Conservation (phyloP, 2,888 invertebrate genomes). For the Toxonevra muliebris region DNA sequence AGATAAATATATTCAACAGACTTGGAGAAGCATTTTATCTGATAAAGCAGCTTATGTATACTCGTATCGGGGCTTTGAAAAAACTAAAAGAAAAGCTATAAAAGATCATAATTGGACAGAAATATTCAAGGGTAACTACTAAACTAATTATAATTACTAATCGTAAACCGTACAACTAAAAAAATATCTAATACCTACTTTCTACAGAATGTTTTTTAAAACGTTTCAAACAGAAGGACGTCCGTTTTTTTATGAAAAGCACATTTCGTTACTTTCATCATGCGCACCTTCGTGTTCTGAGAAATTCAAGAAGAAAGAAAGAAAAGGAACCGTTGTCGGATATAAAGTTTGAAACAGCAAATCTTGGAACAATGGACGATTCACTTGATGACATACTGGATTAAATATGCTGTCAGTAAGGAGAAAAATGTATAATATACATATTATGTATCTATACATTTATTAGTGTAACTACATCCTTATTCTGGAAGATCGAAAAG, state of each 20-base stretch:
- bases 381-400: too few species aligned
- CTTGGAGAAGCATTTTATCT: constrained; percentile 13
- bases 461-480: too few species aligned
- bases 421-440: too few species aligned
- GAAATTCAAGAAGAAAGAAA: too few species aligned
- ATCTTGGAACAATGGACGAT: too few species aligned
- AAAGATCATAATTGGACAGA: constrained; percentile 16
- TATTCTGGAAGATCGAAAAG: too few species aligned
- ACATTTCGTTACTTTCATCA: constrained; percentile 25
- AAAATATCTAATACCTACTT: not conserved
- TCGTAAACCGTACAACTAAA: not conserved
- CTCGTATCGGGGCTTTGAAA: constrained; percentile 21
- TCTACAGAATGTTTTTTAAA: constrained; percentile 20
- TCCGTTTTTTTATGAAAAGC: constrained; percentile 7
- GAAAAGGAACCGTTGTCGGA: too few species aligned
- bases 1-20: constrained; percentile 22
- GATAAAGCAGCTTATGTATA: constrained; percentile 18
- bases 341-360: too few species aligned
- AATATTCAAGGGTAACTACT: constrained; percentile 15
- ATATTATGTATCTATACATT: too few species aligned
- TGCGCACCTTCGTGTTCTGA: constrained; percentile 14
- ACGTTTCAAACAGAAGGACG: constrained; percentile 10
- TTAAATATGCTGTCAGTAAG: too few species aligned
- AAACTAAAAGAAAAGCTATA: constrained; percentile 22
- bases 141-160: too few species aligned